Evolutionary conservation across 2,113 vertebrate genomes (phyloP).

Genomic region (Phyllostomus discolor): DNA sequence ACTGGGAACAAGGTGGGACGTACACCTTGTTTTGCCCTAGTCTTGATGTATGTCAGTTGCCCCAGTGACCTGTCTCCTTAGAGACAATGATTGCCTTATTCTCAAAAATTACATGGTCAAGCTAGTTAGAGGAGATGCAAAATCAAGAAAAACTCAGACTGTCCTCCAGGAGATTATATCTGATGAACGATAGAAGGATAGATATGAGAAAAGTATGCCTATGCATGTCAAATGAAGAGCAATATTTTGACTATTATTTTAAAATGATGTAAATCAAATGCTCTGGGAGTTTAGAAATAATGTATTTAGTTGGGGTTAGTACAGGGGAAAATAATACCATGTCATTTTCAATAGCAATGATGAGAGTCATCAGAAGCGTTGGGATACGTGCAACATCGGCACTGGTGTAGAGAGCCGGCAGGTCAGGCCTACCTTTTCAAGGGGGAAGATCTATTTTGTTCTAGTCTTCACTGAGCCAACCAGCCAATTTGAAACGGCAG

Average conservation of each 20-base stretch:
- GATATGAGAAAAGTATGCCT: not conserved
- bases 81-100: not conserved
- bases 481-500: not conserved
- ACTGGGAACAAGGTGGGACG: accelerated
- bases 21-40: not conserved
- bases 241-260: not conserved
- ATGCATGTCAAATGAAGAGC: not conserved
- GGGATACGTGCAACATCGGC: not conserved
- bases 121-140: not conserved
- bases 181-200: not conserved
- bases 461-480: not conserved
- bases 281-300: not conserved
- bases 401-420: accelerated
- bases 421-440: not conserved
- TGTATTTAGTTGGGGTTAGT: not conserved
- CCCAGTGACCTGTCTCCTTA: not conserved
- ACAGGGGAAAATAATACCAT: not conserved
- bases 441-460: not conserved
- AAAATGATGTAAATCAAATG: not conserved
- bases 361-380: not conserved
- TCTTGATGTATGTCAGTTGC: not conserved
- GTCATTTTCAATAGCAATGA: not conserved
- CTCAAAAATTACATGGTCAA: not conserved
- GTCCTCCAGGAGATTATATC: not conserved
- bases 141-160: not conserved